Evolutionary conservation across 1,140 invertebrate species (phyloP).

Genomic region (Aphelinus certus): DNA sequence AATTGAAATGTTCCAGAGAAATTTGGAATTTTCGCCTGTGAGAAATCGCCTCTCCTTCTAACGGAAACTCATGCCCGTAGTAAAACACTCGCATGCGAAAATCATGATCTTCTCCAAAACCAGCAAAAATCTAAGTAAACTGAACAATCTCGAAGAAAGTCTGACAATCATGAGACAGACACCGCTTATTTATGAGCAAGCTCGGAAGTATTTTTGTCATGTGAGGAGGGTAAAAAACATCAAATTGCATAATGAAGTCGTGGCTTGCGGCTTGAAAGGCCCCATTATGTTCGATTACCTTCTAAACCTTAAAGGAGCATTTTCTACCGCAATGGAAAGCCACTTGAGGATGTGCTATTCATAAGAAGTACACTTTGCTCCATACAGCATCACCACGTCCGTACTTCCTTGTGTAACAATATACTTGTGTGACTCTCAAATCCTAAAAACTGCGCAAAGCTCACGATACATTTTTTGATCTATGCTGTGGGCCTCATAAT

Average conservation of each 20-base stretch:
- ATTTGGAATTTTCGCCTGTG: slow-evolving; percentile 2
- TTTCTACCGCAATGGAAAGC: slow-evolving; percentile 32
- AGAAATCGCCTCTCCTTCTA: slow-evolving; percentile 7
- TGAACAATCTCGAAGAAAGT: slow-evolving; percentile 19
- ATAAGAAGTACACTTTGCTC: slow-evolving; percentile 19
- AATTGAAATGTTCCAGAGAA: slow-evolving; percentile 4
- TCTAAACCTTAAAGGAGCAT: slow-evolving; percentile 6
- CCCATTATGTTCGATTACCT: slow-evolving; percentile 38
- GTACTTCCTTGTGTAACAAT: background rate
- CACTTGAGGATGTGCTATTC: background rate
- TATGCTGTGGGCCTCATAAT: no score
- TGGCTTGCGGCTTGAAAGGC: slow-evolving; percentile 24
- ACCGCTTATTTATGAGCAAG: slow-evolving; percentile 24
- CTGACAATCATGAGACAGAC: slow-evolving; percentile 5
- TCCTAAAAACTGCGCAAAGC: no score
- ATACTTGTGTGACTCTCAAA: no score
- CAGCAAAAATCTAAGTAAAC: slow-evolving; percentile 3
- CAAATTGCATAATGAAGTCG: slow-evolving; percentile 39
- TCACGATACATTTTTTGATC: no score
- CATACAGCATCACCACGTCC: slow-evolving; percentile 2
- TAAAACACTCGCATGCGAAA: background rate
- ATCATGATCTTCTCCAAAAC: background rate
- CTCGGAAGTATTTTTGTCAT: slow-evolving; percentile 4
- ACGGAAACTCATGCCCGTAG: background rate
- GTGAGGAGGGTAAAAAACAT: slow-evolving; percentile 16